These are phyloP conservation scores for Mus pahari DNA, from an alignment of 2,113 vertebrate species.

Conservation along the genomic window DNA sequence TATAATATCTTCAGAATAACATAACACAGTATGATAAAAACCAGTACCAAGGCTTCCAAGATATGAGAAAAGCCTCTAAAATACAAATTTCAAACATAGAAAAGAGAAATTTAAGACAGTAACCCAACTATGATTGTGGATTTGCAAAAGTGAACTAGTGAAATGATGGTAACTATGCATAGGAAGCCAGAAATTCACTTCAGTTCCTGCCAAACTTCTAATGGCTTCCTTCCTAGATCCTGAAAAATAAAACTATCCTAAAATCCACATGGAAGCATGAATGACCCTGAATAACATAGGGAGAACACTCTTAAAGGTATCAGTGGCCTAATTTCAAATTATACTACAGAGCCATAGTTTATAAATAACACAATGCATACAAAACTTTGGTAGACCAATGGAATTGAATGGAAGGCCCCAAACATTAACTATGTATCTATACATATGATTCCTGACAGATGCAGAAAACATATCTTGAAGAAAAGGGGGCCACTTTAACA, in stretches of 20 bases:
- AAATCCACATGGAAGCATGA: no score
- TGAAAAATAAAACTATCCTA: neutral
- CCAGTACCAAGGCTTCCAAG: neutral
- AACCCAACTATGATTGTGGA: neutral
- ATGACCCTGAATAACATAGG: neutral
- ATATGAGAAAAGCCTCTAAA: neutral
- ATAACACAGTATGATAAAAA: neutral
- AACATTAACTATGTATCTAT: neutral
- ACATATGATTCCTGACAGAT: neutral
- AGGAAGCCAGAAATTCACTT: neutral
- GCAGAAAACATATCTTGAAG: neutral
- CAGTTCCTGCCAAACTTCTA: neutral
- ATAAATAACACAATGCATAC: neutral
- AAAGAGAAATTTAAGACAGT: neutral
- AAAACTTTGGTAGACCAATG: no score
- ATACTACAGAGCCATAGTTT: neutral
- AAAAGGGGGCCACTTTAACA: no score
- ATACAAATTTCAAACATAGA: neutral
- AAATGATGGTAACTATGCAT: neutral
- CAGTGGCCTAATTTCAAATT: neutral
- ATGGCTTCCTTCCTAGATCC: neutral
- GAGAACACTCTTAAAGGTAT: neutral
- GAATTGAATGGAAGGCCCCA: no score
- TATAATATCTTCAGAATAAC: neutral
- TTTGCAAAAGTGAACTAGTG: neutral